These are phyloP conservation scores for Maccullochella peelii DNA, from an alignment of 2,113 vertebrate species.

Conservation along the genomic window DNA sequence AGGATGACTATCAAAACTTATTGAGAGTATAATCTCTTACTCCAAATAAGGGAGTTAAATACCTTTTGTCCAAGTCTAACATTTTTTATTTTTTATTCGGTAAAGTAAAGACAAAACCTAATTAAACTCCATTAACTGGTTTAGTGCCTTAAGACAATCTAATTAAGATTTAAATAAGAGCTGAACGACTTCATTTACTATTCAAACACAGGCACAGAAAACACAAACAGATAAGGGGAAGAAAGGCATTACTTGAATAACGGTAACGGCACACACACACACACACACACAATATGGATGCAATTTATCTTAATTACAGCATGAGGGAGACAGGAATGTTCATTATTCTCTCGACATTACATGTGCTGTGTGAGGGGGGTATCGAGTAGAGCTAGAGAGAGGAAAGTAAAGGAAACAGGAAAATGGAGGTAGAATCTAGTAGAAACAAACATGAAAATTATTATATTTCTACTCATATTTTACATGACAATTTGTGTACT, in stretches of 20 bases:
- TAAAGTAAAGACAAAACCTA: constrained; percentile 39
- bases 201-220: constrained; percentile 32
- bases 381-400: background rate
- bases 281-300: background rate
- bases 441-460: background rate
- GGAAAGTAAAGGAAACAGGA: background rate
- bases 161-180: constrained; percentile 58
- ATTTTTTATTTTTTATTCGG: constrained; percentile 42
- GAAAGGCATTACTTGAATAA: constrained; percentile 3
- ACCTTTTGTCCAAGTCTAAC: constrained; percentile 45
- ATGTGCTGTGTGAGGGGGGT: background rate
- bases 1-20: background rate
- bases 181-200: constrained; percentile 42
- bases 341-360: constrained; percentile 3
- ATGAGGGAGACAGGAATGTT: constrained; percentile 13
- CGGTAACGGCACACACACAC: background rate
- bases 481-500: background rate
- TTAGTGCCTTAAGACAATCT: constrained; percentile 54
- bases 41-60: constrained; percentile 11
- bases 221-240: constrained; percentile 32
- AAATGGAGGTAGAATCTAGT: background rate
- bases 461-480: background rate
- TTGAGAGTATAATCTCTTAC: background rate
- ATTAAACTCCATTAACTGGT: constrained; percentile 57
- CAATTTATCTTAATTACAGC: constrained; percentile 41